Conservation (phyloP, 2,113 vertebrate genomes). For the Corythornis madagascariensis region DNA sequence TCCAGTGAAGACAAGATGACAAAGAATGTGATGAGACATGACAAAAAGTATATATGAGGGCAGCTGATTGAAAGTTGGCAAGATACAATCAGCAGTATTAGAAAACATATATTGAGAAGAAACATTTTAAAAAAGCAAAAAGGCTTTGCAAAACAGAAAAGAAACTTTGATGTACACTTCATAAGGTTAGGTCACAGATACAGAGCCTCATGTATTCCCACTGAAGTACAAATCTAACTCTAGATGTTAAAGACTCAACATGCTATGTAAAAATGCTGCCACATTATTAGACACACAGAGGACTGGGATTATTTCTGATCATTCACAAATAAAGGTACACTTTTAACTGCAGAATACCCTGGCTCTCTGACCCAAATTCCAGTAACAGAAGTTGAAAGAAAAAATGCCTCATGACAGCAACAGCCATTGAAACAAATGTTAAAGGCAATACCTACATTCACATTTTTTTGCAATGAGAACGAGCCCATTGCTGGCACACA, state of each 20-base stretch:
- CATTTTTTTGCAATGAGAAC: neutral
- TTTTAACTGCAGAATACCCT: neutral
- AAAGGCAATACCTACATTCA: neutral
- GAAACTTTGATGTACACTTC: neutral
- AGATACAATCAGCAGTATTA: neutral
- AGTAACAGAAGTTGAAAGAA: neutral
- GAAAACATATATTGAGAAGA: neutral
- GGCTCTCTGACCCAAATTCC: neutral
- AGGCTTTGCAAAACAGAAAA: neutral
- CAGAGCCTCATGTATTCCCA: neutral
- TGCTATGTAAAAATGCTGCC: neutral
- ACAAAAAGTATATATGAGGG: neutral
- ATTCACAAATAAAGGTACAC: neutral
- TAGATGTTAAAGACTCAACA: neutral
- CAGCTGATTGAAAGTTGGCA: neutral
- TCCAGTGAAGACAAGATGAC: neutral
- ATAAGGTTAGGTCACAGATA: neutral
- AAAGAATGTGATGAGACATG: neutral
- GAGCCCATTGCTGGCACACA: neutral
- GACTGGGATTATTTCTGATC: neutral
- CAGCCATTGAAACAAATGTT: neutral
- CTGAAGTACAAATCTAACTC: neutral
- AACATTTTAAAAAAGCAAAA: neutral
- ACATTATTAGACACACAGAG: neutral
- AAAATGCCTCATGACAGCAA: neutral